A percentile compares a stretch with the other conserved stretches of the same genome.
These are phyloP conservation scores for Drosophila watanabei DNA, from an alignment of 1,140 invertebrate genomes.

Conservation along the genomic window DNA sequence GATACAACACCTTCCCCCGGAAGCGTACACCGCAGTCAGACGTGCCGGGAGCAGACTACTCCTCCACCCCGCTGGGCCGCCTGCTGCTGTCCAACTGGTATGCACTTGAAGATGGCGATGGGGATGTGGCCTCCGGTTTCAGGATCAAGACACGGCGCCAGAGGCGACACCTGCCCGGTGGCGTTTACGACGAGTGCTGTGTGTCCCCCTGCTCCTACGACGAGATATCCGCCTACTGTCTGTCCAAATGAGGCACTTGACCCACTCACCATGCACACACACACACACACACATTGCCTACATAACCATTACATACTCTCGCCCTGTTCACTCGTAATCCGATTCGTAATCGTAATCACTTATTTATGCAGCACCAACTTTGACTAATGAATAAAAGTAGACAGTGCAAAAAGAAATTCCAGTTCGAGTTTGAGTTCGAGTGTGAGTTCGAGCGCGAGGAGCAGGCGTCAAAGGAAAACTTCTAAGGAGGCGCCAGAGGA, in stretches of 20 bases:
- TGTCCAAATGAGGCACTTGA: constrained; percentile 20
- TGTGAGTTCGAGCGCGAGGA: not conserved
- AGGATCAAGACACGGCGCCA: constrained; percentile 62
- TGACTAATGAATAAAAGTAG: constrained; percentile 82
- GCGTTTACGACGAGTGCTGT: constrained; percentile 72
- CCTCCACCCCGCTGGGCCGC: constrained; percentile 12
- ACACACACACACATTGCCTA: constrained; percentile 10
- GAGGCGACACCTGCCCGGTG: constrained; percentile 41
- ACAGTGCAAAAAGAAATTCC: constrained; percentile 67
- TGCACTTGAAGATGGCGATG: constrained; percentile 11
- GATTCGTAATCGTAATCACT: constrained; percentile 70
- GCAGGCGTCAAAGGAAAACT: constrained; percentile 55
- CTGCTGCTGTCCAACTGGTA: constrained; percentile 58
- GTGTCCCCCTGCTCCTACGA: constrained; percentile 54
- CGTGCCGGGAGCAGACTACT: constrained; percentile 7
- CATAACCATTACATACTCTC: constrained; percentile 17
- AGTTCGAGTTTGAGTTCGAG: constrained; percentile 12
- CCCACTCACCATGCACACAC: constrained; percentile 4
- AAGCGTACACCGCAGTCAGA: constrained; percentile 5
- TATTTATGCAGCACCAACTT: constrained; percentile 79
- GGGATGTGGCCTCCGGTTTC: constrained; percentile 30
- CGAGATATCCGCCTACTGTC: constrained; percentile 67
- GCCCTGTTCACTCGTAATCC: constrained; percentile 35
- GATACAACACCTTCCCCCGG: constrained; percentile 51
- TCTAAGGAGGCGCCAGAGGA: constrained; percentile 24